Base-by-base conservation (phyloP, 2,888 invertebrate genomes). In the Campoletis raptor region DNA sequence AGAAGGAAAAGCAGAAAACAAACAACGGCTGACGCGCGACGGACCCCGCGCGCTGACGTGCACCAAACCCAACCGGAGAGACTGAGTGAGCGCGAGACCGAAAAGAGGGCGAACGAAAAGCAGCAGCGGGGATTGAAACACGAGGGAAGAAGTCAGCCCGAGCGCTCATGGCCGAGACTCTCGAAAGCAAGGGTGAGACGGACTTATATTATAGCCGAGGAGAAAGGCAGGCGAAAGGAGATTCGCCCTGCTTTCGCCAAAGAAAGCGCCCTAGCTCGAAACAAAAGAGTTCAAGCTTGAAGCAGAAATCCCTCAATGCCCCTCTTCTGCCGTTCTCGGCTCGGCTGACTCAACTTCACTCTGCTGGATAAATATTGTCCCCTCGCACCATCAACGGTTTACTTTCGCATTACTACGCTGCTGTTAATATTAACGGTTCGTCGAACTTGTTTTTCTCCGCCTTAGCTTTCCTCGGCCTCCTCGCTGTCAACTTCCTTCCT, bases 241-340 rank as follows among this genome's bases (percentile, higher is more conserved):
- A 57, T 54, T 76, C 74, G 74, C 85, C 57, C 67, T 45, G 73
- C 30, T 72, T 81, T 66, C 70, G 48, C 79, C 81, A 88, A 90
- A 90, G 89, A 89, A 89, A 90, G 89, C 88, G 89, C 79, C 85
- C 69, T 76, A 79, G 80, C 85, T 74, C 86, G 88, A 90, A 91
- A 91, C 91, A 91, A 91, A 91, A 90, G 90, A 90, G 86, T 87
- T 88, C 86, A 82, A 87, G 90, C 87, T 90, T 86, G 89, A 86
- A 88, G 89, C 89, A 90, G 89, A 90, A 91, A 91, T 90, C 88
- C 88, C 87, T 87, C 90, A 89, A 90, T 90, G 91, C 90, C 86
- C 87, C 81, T 45, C 81, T 45, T 10, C 86, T 81, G 81, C 67
- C 45, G 73, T 69, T 73, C 81, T 77, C 72, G 64, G 66, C 52